Evolutionary conservation across 2,888 invertebrate species (phyloP).

Genomic region (Cephus rjabovi): DNA sequence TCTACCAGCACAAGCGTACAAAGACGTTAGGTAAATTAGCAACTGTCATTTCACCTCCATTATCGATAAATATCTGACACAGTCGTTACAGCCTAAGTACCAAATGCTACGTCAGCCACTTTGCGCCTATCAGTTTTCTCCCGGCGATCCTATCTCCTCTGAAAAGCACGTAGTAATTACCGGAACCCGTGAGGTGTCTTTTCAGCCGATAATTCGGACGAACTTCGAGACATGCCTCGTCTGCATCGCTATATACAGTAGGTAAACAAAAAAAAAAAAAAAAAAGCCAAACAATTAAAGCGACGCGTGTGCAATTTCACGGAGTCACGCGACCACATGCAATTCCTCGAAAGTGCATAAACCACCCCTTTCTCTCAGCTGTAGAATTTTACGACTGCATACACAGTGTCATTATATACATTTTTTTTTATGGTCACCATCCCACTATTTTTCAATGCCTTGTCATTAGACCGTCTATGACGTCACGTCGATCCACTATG

Average conservation of each 20-base stretch:
- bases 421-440: neutral
- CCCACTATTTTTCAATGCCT: neutral
- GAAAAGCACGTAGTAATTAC: slow-evolving; percentile 17
- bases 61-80: neutral
- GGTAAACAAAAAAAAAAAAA: too few relatives aligned
- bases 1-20: neutral
- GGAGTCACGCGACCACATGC: slow-evolving; percentile 44
- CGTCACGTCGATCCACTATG: neutral
- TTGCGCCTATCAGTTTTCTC: neutral
- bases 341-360: slow-evolving; percentile 33
- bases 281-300: neutral
- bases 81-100: neutral
- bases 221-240: neutral
- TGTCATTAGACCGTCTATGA: neutral
- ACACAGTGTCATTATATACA: neutral
- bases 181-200: slow-evolving; percentile 33
- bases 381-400: neutral
- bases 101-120: neutral
- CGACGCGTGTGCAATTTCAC: slow-evolving; percentile 29
- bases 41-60: neutral
- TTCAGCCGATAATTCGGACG: slow-evolving; percentile 8
- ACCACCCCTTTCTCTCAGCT: neutral
- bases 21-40: neutral
- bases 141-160: slow-evolving; percentile 9
- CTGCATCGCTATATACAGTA: neutral